These are phyloP conservation scores for Cololabis saira DNA, from an alignment of 2,113 vertebrate species.

Conservation along the genomic window DNA sequence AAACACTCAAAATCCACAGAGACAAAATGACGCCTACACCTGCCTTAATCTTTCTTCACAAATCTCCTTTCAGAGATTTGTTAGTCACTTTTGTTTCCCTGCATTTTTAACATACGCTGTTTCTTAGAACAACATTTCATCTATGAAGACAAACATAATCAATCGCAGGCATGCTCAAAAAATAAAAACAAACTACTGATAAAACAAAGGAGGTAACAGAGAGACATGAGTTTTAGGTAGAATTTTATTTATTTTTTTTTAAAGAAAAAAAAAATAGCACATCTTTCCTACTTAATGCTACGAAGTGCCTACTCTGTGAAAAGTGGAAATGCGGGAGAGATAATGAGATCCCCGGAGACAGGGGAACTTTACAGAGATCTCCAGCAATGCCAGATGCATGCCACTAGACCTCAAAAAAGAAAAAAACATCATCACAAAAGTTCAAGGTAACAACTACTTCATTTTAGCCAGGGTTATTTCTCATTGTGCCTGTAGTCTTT, in stretches of 20 bases:
- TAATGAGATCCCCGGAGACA: conserved; percentile 83
- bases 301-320: conserved; percentile 80
- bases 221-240: conserved; percentile 59
- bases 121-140: no score
- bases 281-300: conserved; percentile 73
- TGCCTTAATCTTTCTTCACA: conserved; percentile 30
- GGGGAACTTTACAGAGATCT: conserved; percentile 73
- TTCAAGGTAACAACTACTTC: conserved; percentile 69
- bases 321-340: conserved; percentile 74
- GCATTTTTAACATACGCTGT: no score
- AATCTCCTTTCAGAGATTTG: conserved; percentile 8
- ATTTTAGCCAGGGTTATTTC: conserved; percentile 74
- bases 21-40: conserved; percentile 43
- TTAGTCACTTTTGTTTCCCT: neutral
- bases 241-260: neutral
- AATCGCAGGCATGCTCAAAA: neutral
- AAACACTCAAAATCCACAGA: conserved; percentile 69
- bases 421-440: conserved; percentile 73
- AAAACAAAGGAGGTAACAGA: conserved; percentile 64
- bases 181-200: conserved; percentile 69
- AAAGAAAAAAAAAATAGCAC: conserved; percentile 52
- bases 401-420: conserved; percentile 57
- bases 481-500: conserved; percentile 58
- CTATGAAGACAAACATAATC: no score
- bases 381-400: conserved; percentile 72